These are phyloP conservation scores for Siniperca chuatsi DNA, from an alignment of 2,113 vertebrate genomes.

Conservation along the genomic window DNA sequence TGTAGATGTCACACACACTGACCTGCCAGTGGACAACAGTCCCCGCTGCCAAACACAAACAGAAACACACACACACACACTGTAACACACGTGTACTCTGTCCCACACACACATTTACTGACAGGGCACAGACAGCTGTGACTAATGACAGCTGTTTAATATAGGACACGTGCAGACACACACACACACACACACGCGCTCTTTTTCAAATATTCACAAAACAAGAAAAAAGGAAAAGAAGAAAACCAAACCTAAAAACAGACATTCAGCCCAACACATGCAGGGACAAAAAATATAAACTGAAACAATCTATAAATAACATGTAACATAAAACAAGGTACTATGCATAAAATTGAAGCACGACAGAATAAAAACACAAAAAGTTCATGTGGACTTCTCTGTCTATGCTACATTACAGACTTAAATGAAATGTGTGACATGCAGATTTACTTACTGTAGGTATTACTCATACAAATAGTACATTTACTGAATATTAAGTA, in stretches of 20 bases:
- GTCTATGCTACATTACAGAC: neutral
- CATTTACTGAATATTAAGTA: neutral
- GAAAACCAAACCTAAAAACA: neutral
- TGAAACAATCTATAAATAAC: neutral
- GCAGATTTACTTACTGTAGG: neutral
- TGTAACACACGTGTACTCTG: slow-evolving; percentile 11
- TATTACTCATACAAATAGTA: neutral
- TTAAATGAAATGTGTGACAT: neutral
- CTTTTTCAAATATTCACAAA: neutral
- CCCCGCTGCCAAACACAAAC: slow-evolving; percentile 22
- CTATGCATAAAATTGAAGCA: neutral
- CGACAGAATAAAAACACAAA: neutral
- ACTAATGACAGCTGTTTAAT: neutral
- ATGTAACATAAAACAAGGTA: too few relatives aligned
- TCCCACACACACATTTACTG: slow-evolving; percentile 16
- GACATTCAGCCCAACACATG: neutral
- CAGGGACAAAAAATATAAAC: neutral
- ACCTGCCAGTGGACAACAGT: slow-evolving; percentile 38
- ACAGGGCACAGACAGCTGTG: neutral
- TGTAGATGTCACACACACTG: slow-evolving; percentile 57
- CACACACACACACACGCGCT: neutral
- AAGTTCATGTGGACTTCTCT: neutral
- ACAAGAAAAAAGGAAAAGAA: neutral
- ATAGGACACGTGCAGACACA: neutral
- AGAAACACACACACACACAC: slow-evolving; percentile 1